These are phyloP conservation scores for Ibycter americanus DNA, from an alignment of 2,797 vertebrate genomes.

Conservation along the genomic window DNA sequence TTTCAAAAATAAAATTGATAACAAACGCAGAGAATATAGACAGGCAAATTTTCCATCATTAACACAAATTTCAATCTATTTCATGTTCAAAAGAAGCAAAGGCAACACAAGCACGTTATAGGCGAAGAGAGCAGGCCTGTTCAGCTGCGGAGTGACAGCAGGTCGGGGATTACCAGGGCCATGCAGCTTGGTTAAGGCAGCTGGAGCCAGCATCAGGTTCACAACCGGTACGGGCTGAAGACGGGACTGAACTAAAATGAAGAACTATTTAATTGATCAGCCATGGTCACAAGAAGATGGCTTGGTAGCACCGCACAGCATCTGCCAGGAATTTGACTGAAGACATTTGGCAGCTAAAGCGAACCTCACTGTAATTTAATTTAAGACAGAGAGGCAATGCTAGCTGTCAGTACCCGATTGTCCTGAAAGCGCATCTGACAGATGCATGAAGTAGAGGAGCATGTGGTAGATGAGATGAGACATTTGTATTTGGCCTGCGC, in stretches of 20 bases:
- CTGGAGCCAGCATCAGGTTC: accelerated
- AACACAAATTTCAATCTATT: background rate
- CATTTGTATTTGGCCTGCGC: background rate
- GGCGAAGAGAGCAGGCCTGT: too few relatives aligned
- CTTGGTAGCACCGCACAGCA: background rate
- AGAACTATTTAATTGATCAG: background rate
- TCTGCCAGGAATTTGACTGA: background rate
- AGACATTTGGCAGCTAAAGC: background rate
- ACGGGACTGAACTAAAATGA: accelerated
- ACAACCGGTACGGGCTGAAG: accelerated
- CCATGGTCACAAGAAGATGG: background rate
- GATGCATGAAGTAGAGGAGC: background rate
- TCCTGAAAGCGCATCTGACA: background rate
- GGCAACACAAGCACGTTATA: too few relatives aligned
- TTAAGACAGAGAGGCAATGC: background rate
- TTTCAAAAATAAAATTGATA: too few relatives aligned
- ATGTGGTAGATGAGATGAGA: background rate
- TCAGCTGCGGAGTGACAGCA: accelerated
- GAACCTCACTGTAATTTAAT: background rate
- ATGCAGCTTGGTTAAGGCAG: accelerated
- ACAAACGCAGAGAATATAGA: too few relatives aligned
- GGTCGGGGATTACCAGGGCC: background rate
- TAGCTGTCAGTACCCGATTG: background rate
- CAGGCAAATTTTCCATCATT: background rate
- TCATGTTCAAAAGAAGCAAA: too few relatives aligned